Conservation (phyloP, 2,797 vertebrate species). For the Pantherophis vulpinus region DNA sequence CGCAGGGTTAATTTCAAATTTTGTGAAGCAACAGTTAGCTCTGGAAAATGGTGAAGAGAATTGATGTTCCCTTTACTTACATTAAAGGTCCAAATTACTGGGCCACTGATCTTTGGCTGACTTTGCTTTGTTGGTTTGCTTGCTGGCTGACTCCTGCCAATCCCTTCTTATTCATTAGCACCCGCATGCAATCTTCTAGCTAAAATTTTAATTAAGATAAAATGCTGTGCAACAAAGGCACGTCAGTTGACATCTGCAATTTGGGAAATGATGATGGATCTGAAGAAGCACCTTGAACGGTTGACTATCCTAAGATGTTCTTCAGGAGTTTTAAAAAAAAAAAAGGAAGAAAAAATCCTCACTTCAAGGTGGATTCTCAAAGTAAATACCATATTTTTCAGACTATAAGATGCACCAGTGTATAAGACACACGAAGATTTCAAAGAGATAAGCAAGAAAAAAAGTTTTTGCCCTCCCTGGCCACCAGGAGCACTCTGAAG, state of each 20-base stretch:
- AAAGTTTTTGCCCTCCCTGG: too few relatives aligned
- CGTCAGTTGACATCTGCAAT: conserved; percentile 28
- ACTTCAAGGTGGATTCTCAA: conserved; percentile 1
- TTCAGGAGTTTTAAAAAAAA: not conserved
- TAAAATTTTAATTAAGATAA: conserved; percentile 3
- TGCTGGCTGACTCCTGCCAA: not conserved
- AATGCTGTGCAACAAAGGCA: not conserved
- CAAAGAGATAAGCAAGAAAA: too few relatives aligned
- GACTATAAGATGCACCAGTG: too few relatives aligned
- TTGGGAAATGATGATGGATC: not conserved
- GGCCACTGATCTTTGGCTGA: not conserved
- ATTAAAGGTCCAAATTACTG: too few relatives aligned
- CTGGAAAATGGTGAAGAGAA: not conserved
- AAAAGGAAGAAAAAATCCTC: not conserved
- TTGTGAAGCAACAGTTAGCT: not conserved
- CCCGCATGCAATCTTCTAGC: not conserved
- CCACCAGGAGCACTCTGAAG: too few relatives aligned
- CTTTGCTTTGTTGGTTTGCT: not conserved
- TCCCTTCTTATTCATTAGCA: not conserved
- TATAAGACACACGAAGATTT: too few relatives aligned
- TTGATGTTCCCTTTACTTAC: not conserved
- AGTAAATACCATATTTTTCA: not conserved
- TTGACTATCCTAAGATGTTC: not conserved
- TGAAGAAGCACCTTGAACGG: not conserved
- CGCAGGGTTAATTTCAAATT: not conserved